Evolutionary conservation across 2,797 vertebrate genomes (phyloP).

Genomic region (Hydrocynus forskahlii): DNA sequence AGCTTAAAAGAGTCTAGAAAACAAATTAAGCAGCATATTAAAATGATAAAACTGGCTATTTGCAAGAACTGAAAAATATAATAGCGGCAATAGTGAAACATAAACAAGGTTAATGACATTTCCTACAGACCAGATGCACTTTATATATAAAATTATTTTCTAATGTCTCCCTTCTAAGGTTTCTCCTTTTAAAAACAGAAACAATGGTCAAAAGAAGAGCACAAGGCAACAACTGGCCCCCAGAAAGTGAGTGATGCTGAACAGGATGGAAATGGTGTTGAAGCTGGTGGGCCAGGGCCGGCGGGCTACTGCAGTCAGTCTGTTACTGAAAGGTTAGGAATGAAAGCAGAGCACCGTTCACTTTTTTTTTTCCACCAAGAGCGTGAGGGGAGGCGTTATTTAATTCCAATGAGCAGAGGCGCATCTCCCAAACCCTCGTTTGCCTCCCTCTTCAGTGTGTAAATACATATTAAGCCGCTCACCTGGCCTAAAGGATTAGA

Average conservation of each 20-base stretch:
- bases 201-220: conserved; percentile 10
- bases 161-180: not conserved
- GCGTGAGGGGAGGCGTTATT: conserved; percentile 63
- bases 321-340: conserved; percentile 64
- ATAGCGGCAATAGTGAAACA: too few relatives aligned
- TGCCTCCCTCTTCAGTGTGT: conserved; percentile 61
- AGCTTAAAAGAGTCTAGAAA: too few relatives aligned
- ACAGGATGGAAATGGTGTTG: conserved; percentile 64
- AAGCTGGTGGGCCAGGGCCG: conserved; percentile 58
- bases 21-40: too few relatives aligned
- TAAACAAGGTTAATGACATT: too few relatives aligned
- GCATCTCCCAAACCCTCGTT: conserved; percentile 9
- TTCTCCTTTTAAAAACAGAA: conserved; percentile 55
- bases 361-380: conserved; percentile 46
- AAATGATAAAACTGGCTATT: not conserved
- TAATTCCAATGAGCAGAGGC: conserved; percentile 62
- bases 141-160: not conserved
- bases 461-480: conserved; percentile 75
- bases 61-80: too few relatives aligned
- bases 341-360: conserved; percentile 56
- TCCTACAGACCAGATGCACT: too few relatives aligned
- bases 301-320: conserved; percentile 54
- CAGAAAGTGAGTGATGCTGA: conserved; percentile 53
- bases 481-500: conserved; percentile 79
- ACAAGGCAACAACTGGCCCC: conserved; percentile 61